Evolutionary conservation across 2,113 vertebrate genomes (phyloP).

Genomic region (Epinephelus lanceolatus): DNA sequence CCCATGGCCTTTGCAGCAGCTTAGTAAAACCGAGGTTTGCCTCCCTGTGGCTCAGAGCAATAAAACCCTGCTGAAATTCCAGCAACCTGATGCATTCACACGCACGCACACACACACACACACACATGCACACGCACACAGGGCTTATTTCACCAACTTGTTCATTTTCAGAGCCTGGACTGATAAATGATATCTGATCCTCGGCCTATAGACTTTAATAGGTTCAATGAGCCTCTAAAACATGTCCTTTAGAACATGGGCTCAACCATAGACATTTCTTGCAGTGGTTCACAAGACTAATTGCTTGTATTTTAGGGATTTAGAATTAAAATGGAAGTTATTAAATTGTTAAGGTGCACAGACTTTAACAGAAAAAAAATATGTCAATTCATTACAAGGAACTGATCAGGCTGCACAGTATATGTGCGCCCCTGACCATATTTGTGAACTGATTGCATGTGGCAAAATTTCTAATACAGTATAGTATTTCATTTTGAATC

Average conservation of each 20-base stretch:
- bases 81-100: conserved; percentile 15
- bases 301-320: background rate
- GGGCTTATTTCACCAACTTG: background rate
- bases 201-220: conserved; percentile 3
- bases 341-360: background rate
- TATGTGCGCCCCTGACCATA: no score
- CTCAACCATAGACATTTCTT: background rate
- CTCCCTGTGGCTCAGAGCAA: conserved; percentile 49
- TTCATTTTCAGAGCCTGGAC: conserved; percentile 12
- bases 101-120: conserved; percentile 23
- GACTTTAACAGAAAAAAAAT: background rate
- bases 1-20: conserved; percentile 64
- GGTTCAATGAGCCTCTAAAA: background rate
- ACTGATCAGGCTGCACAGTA: background rate
- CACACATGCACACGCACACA: conserved; percentile 2
- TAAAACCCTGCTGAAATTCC: conserved; percentile 57
- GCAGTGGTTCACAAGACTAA: background rate
- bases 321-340: background rate
- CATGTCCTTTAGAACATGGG: background rate
- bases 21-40: conserved; percentile 68
- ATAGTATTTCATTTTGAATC: no score
- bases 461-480: no score
- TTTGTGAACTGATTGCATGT: no score
- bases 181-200: conserved; percentile 16
- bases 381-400: background rate